These are phyloP conservation scores for Xiphophorus hellerii DNA, from an alignment of 2,113 vertebrate genomes.

Conservation along the genomic window DNA sequence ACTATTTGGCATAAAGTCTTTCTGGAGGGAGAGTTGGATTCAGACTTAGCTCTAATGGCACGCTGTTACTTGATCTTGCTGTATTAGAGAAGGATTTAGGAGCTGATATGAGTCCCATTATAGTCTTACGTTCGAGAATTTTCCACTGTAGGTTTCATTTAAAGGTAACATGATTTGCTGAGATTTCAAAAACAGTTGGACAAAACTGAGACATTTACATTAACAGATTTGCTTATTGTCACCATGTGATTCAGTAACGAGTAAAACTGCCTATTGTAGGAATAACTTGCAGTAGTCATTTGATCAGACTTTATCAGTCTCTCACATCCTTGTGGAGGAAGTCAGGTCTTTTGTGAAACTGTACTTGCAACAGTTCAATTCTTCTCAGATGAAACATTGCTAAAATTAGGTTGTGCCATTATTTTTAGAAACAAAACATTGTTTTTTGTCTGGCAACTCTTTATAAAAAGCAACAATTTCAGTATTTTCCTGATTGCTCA, in stretches of 20 bases:
- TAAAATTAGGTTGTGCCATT: too few relatives aligned
- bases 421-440: too few relatives aligned
- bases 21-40: constrained; percentile 27
- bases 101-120: constrained; percentile 22
- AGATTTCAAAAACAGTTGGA: background rate
- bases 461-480: background rate
- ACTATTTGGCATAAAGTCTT: constrained; percentile 37
- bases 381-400: background rate
- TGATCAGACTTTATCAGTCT: background rate
- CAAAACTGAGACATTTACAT: background rate
- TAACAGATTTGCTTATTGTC: background rate
- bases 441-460: background rate
- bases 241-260: background rate
- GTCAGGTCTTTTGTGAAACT: background rate
- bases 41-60: constrained; percentile 28
- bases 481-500: background rate
- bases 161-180: background rate
- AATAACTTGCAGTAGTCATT: background rate
- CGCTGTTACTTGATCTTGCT: constrained; percentile 36
- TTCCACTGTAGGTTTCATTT: constrained; percentile 4
- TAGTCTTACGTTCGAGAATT: constrained; percentile 9
- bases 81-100: constrained; percentile 21
- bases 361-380: background rate
- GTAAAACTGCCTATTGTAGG: background rate
- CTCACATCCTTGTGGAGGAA: background rate